These are phyloP conservation scores for Amphipyra tragopoginis DNA, from an alignment of 2,888 invertebrate species.

Conservation along the genomic window DNA sequence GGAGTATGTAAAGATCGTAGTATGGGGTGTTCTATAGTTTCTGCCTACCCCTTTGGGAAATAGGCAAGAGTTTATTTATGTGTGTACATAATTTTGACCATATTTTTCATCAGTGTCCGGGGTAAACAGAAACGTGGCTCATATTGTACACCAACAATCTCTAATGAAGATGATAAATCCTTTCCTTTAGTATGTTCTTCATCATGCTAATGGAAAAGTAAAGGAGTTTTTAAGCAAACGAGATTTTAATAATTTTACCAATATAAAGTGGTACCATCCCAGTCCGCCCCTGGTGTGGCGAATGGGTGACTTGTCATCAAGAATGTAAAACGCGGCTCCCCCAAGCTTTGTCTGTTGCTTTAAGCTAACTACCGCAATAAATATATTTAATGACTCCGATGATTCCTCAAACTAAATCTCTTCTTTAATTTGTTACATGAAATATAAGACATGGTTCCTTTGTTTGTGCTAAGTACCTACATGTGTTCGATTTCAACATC, in stretches of 20 bases:
- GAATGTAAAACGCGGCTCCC: constrained; percentile 85
- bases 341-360: constrained; percentile 80
- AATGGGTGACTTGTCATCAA: constrained; percentile 87
- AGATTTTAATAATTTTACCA: neutral
- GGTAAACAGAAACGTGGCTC: too few species aligned
- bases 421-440: constrained; percentile 50
- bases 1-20: too few species aligned
- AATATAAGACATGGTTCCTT: constrained; percentile 18
- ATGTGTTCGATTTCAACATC: constrained; percentile 18
- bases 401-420: constrained; percentile 71
- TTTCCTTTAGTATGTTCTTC: too few species aligned
- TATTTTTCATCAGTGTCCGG: too few species aligned
- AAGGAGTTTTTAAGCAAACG: neutral
- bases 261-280: neutral
- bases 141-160: too few species aligned
- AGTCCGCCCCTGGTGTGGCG: constrained; percentile 75
- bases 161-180: too few species aligned
- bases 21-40: too few species aligned
- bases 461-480: neutral
- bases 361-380: constrained; percentile 85
- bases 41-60: too few species aligned
- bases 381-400: constrained; percentile 82
- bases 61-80: too few species aligned
- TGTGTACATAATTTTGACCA: too few species aligned
- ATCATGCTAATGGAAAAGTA: too few species aligned